These are phyloP conservation scores for Lucilia sericata DNA, from an alignment of 1,140 invertebrate species.

Conservation along the genomic window DNA sequence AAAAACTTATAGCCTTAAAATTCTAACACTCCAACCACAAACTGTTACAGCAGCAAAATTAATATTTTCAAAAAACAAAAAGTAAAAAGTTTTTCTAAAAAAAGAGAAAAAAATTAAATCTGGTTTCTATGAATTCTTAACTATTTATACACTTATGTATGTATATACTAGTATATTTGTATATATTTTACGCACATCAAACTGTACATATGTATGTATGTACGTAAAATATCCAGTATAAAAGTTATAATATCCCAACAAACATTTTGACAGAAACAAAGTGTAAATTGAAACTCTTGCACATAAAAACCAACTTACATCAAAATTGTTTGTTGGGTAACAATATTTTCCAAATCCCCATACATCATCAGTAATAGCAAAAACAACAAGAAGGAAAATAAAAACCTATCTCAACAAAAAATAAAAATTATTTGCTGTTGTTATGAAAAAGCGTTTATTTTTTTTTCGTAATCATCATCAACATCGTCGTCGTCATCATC, in stretches of 20 bases:
- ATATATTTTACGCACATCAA: slow-evolving; percentile 3
- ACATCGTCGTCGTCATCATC: not conserved
- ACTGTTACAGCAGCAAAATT: not conserved
- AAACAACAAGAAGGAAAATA: not conserved
- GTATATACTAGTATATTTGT: too few relatives aligned
- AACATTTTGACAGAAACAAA: too few relatives aligned
- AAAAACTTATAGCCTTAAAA: not conserved
- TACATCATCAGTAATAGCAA: not conserved
- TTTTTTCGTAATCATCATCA: not conserved
- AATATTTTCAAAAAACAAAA: not conserved
- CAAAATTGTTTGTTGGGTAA: not conserved
- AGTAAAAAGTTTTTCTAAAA: not conserved
- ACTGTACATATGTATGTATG: not conserved
- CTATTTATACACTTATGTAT: not conserved
- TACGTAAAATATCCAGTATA: not conserved
- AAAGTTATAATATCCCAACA: not conserved
- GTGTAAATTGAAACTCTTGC: too few relatives aligned
- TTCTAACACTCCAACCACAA: not conserved
- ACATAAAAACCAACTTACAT: too few relatives aligned
- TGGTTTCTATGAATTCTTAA: not conserved
- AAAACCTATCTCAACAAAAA: not conserved
- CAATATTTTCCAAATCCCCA: not conserved
- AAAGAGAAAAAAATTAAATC: not conserved
- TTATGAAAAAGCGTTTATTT: not conserved
- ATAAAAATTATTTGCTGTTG: not conserved